Conservation (phyloP, 2,888 invertebrate genomes). For the Patella caerulea region DNA sequence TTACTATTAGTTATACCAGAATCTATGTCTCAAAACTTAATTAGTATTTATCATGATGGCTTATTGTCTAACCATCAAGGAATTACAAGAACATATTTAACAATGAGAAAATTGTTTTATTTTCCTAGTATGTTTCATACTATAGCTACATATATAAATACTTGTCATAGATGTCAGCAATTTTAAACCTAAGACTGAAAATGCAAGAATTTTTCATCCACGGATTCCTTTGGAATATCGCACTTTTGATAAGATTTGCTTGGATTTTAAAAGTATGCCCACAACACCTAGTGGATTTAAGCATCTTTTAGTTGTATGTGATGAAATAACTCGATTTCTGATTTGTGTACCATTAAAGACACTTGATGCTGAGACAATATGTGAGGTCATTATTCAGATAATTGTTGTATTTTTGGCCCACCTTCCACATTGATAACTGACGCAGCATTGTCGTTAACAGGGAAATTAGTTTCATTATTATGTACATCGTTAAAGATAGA, state of each 20-base stretch:
- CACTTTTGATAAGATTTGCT: background rate
- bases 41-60: no score
- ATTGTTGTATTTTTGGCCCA: slow-evolving; percentile 5
- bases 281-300: slow-evolving; percentile 1
- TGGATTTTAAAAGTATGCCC: background rate
- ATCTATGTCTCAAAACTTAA: background rate
- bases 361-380: background rate
- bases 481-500: background rate
- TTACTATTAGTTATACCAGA: slow-evolving; percentile 6
- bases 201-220: slow-evolving; percentile 2
- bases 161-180: no score
- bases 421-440: background rate
- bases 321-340: background rate
- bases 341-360: slow-evolving; percentile 3
- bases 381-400: background rate
- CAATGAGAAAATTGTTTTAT: no score
- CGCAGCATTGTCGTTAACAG: background rate
- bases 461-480: background rate
- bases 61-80: no score
- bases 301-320: background rate
- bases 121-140: no score
- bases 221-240: background rate
- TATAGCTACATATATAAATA: no score
- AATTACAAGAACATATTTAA: no score
- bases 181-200: slow-evolving; percentile 1